Conservation (phyloP, 2,113 vertebrate genomes). For the Meles meles region DNA sequence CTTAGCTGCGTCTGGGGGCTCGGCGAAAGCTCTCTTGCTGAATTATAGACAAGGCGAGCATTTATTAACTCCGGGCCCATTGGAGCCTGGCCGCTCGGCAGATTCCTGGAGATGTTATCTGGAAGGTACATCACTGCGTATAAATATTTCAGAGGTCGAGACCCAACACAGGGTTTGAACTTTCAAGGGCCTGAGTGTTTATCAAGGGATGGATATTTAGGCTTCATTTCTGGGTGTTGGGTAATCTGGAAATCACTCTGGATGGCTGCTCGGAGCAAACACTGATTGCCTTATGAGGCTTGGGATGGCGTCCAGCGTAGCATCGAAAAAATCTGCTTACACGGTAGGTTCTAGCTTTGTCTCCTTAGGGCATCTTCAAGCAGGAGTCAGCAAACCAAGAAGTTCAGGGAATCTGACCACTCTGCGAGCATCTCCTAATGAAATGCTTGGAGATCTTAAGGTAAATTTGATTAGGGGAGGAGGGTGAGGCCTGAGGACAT, state of each 20-base stretch:
- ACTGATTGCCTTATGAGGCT: neutral
- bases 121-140: constrained; percentile 84
- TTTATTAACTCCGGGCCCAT: constrained; percentile 81
- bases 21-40: constrained; percentile 77
- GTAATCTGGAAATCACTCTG: neutral
- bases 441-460: neutral
- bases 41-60: constrained; percentile 80
- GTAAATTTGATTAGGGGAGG: neutral
- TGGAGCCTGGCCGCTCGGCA: constrained; percentile 74
- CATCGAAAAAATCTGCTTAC: neutral
- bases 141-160: constrained; percentile 86
- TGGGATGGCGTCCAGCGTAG: neutral
- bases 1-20: constrained; percentile 78
- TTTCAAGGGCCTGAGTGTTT: constrained; percentile 70
- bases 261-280: neutral
- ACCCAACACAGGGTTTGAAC: constrained; percentile 75
- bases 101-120: constrained; percentile 83
- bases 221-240: constrained; percentile 19
- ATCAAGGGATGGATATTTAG: constrained; percentile 31
- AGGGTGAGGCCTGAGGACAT: neutral
- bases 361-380: neutral
- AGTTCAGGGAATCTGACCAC: neutral
- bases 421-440: neutral
- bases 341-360: neutral
- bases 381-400: neutral